Evolutionary conservation across 2,797 vertebrate species (phyloP).

Genomic region (Amblyraja radiata): DNA sequence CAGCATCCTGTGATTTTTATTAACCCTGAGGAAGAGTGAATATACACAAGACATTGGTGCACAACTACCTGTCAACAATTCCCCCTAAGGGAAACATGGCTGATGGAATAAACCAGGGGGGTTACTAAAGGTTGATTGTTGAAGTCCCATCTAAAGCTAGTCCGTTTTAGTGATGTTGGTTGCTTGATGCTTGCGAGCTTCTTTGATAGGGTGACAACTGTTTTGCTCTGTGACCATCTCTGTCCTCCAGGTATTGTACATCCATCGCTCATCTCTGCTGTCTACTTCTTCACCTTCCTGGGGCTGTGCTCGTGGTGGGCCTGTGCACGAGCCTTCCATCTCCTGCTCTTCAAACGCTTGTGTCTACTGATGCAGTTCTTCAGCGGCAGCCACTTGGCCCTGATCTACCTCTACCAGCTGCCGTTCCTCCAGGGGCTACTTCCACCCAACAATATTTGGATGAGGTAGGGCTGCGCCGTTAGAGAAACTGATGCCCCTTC

Average conservation of each 20-base stretch:
- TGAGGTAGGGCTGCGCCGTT: constrained; percentile 54
- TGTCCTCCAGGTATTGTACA: constrained; percentile 57
- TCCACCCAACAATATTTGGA: constrained; percentile 60
- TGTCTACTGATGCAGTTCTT: constrained; percentile 70
- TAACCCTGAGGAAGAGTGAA: too few relatives aligned
- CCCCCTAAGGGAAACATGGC: too few relatives aligned
- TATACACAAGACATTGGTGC: too few relatives aligned
- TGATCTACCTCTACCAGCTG: constrained; percentile 71
- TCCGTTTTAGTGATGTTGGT: neutral
- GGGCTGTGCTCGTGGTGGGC: constrained; percentile 72
- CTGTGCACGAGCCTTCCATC: constrained; percentile 53
- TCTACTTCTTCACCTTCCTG: constrained; percentile 68
- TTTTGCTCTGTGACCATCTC: neutral
- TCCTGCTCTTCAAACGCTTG: constrained; percentile 63
- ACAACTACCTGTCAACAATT: too few relatives aligned
- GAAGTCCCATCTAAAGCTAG: neutral
- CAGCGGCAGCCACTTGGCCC: constrained; percentile 62
- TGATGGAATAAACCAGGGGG: too few relatives aligned
- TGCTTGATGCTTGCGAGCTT: neutral
- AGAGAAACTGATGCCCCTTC: neutral
- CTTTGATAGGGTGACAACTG: neutral
- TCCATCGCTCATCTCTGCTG: constrained; percentile 66
- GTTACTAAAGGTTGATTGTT: too few relatives aligned
- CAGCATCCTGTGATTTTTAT: too few relatives aligned
- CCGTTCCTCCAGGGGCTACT: constrained; percentile 61